phyloP scores from a whole-genome alignment of 30 jellyfish, hydroid and myxozoan genomes.

The Turritopsis dohrnii region DNA sequence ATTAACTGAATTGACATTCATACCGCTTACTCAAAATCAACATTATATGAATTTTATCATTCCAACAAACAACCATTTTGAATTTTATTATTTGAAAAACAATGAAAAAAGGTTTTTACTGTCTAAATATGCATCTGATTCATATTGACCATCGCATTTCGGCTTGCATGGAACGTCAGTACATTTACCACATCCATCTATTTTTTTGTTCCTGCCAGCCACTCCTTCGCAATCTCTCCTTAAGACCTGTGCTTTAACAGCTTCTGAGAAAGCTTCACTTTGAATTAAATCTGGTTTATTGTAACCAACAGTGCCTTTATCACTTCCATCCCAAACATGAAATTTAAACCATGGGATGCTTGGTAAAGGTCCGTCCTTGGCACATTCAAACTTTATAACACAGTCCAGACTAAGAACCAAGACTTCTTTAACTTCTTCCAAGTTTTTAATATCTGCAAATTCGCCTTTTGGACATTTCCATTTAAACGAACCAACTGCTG shows the following conservation, averaged over 20 bases:
- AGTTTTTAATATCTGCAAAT: background rate
- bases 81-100: too few relatives aligned
- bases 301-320: background rate
- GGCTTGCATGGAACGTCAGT: background rate
- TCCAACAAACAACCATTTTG: too few relatives aligned
- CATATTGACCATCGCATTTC: background rate
- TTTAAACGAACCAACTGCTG: background rate
- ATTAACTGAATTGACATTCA: too few relatives aligned
- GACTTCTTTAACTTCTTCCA: background rate
- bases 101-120: background rate
- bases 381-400: background rate
- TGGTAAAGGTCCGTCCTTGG: background rate
- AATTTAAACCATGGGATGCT: background rate
- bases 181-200: background rate
- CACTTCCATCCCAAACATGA: background rate
- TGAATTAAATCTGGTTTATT: background rate
- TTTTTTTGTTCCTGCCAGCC: background rate
- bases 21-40: too few relatives aligned
- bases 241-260: background rate
- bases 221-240: background rate
- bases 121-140: background rate
- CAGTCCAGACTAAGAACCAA: background rate
- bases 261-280: background rate
- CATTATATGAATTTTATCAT: too few relatives aligned
- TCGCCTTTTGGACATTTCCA: background rate